These are phyloP conservation scores for Eristalinus aeneus DNA, from an alignment of 2,888 invertebrate genomes.

Conservation along the genomic window DNA sequence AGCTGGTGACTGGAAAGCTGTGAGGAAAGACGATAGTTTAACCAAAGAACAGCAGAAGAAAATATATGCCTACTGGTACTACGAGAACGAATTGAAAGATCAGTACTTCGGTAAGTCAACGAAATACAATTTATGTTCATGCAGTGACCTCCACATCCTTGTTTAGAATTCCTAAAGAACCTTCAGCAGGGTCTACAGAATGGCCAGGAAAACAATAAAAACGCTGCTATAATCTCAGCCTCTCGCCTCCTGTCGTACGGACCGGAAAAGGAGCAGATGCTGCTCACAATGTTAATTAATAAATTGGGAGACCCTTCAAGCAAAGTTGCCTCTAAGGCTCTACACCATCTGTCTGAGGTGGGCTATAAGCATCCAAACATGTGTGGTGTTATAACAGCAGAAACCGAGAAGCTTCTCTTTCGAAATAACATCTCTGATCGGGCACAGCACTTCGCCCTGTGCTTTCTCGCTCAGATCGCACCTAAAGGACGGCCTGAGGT, in stretches of 20 bases:
- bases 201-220: conserved; percentile 79
- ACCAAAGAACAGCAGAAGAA: conserved; percentile 85
- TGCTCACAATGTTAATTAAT: conserved; percentile 92
- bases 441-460: conserved; percentile 96
- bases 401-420: conserved; percentile 95
- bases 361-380: conserved; percentile 93
- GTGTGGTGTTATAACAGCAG: conserved; percentile 92
- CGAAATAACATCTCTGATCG: conserved; percentile 91
- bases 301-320: conserved; percentile 94
- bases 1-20: conserved; percentile 78
- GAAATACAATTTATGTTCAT: not conserved
- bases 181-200: conserved; percentile 79
- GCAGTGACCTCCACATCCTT: not conserved
- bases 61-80: conserved; percentile 90
- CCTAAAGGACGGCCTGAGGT: conserved; percentile 87
- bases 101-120: conserved; percentile 84
- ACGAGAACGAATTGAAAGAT: conserved; percentile 93
- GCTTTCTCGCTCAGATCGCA: conserved; percentile 93
- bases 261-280: conserved; percentile 81
- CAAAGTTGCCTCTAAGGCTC: conserved; percentile 93
- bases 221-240: conserved; percentile 76
- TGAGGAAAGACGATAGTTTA: conserved; percentile 75
- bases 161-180: conserved; percentile 78
- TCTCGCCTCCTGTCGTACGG: conserved; percentile 76
- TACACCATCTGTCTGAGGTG: conserved; percentile 91